A percentile compares a stretch with the other conserved stretches of the same genome.
phyloP scores from a whole-genome alignment of 2,797 vertebrate genomes.

The Characodon lateralis region DNA sequence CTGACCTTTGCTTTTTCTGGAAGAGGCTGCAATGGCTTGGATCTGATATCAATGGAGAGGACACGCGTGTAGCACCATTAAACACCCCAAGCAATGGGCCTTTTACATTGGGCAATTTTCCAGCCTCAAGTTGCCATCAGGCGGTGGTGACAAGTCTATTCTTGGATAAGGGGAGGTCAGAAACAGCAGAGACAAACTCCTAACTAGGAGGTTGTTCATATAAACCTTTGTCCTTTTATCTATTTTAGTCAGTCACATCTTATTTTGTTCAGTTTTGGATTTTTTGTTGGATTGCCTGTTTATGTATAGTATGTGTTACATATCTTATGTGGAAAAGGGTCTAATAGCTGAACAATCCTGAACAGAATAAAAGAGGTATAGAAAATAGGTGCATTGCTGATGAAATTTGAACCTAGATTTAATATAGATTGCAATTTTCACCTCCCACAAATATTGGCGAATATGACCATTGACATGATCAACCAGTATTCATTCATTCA shows the following conservation, averaged over 20 bases:
- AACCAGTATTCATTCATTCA: not conserved
- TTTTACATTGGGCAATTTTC: conserved; percentile 59
- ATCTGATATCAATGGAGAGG: conserved; percentile 54
- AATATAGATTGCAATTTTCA: not conserved
- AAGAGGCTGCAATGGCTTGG: conserved; percentile 40
- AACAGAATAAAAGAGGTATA: not conserved
- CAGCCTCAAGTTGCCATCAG: conserved; percentile 57
- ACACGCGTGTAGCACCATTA: conserved; percentile 46
- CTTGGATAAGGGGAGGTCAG: conserved; percentile 52
- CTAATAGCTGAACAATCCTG: not conserved
- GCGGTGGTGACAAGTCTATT: conserved; percentile 78
- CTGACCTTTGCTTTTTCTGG: conserved; percentile 68
- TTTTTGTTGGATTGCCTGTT: conserved; percentile 11
- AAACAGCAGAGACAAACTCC: conserved; percentile 43
- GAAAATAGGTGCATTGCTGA: no score
- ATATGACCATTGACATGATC: not conserved
- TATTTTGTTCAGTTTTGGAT: conserved; percentile 6
- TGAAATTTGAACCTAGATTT: not conserved
- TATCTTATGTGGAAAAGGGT: not conserved
- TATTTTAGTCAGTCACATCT: conserved; percentile 32
- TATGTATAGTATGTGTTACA: conserved; percentile 8
- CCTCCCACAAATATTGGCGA: not conserved
- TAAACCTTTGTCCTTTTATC: conserved; percentile 32
- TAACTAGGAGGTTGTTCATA: conserved; percentile 48
- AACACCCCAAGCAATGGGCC: conserved; percentile 25